Conservation (phyloP, 2,888 invertebrate species). For the Leptopterna dolabrata region DNA sequence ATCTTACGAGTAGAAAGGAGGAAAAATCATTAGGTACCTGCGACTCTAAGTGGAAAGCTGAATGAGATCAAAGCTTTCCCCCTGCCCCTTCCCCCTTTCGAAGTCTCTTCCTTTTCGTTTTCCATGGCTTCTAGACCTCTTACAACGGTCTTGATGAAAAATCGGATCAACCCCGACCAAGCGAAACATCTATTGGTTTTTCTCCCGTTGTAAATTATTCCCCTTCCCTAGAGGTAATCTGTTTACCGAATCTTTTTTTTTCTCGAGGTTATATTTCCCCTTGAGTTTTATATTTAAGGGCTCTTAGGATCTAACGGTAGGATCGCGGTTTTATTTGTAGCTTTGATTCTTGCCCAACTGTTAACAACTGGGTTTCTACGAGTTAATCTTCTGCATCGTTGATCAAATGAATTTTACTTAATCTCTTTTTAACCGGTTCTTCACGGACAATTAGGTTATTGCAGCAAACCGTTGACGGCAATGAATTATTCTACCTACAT, state of each 20-base stretch:
- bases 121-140: background rate
- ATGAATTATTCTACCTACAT: too few relatives aligned
- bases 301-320: background rate
- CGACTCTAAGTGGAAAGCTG: background rate
- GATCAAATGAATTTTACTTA: too few relatives aligned
- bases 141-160: constrained; percentile 4
- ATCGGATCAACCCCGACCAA: background rate
- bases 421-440: too few relatives aligned
- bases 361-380: background rate
- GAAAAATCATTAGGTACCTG: constrained; percentile 2
- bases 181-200: constrained; percentile 3
- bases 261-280: background rate
- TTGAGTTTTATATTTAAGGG: background rate
- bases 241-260: background rate
- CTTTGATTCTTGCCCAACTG: background rate
- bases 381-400: background rate
- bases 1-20: background rate
- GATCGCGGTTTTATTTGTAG: background rate
- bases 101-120: background rate
- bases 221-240: background rate
- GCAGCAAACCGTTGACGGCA: too few relatives aligned
- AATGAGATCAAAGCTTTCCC: background rate
- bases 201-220: constrained; percentile 2
- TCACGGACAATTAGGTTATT: too few relatives aligned
- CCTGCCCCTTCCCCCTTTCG: background rate